These are phyloP conservation scores for Temnopleurus reevesii DNA, from an alignment of 53 echinoderm and acorn worm species.

Conservation along the genomic window DNA sequence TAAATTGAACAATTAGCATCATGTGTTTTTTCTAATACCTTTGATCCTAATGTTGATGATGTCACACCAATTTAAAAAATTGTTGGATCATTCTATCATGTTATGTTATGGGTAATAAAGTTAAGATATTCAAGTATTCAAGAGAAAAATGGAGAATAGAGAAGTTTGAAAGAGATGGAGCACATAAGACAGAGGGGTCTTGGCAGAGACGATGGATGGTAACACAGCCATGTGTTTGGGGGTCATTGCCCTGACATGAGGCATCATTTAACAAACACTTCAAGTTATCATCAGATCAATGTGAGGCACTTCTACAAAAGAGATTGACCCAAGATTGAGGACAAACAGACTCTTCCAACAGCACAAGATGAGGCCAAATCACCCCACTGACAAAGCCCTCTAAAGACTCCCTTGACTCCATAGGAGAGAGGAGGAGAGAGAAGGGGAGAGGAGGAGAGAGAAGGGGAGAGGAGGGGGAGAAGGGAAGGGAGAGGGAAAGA, in stretches of 20 bases:
- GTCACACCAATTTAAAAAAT: too few relatives aligned
- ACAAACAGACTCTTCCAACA: slow-evolving; percentile 34
- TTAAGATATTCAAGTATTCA: too few relatives aligned
- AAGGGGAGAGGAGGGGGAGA: not conserved
- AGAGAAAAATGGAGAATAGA: too few relatives aligned
- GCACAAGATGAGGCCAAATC: not conserved
- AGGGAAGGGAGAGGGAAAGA: too few relatives aligned
- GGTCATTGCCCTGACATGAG: slow-evolving; percentile 24
- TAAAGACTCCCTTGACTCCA: slow-evolving; percentile 39
- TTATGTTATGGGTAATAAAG: too few relatives aligned
- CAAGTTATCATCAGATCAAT: slow-evolving; percentile 52
- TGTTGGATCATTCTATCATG: too few relatives aligned
- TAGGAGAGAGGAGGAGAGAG: not conserved
- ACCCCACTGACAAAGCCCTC: slow-evolving; percentile 26
- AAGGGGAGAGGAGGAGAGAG: not conserved
- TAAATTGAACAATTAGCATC: too few relatives aligned
- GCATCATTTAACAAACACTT: slow-evolving; percentile 30
- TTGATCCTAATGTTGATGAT: too few relatives aligned
- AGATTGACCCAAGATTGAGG: slow-evolving; percentile 55
- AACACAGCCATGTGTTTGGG: not conserved
- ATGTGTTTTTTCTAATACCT: too few relatives aligned
- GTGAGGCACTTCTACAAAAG: slow-evolving; percentile 27
- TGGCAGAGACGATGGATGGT: too few relatives aligned
- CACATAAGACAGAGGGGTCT: too few relatives aligned
- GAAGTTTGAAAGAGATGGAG: too few relatives aligned